These are phyloP conservation scores for Aphaenogaster floridana DNA, from an alignment of 1,140 invertebrate genomes.

Conservation along the genomic window DNA sequence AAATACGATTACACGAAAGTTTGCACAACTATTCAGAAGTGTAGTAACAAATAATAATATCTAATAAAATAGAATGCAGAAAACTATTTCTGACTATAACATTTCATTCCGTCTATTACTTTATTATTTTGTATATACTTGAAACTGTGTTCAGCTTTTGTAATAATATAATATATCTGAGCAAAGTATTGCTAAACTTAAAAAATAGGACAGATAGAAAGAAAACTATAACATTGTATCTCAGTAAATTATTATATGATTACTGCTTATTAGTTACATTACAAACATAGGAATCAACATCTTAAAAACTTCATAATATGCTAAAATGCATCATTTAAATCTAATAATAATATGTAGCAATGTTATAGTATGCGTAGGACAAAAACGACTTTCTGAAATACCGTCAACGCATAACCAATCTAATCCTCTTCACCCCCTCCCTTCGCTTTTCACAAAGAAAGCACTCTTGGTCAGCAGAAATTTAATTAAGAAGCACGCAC, in stretches of 20 bases:
- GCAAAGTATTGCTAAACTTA: neutral
- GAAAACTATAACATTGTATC: neutral
- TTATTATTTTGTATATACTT: neutral
- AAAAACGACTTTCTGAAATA: neutral
- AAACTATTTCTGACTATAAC: neutral
- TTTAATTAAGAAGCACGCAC: conserved; percentile 78
- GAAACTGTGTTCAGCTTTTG: neutral
- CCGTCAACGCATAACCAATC: neutral
- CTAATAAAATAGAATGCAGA: neutral
- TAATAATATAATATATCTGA: neutral
- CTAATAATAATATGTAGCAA: neutral
- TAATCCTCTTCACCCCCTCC: neutral
- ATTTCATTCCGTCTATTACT: neutral
- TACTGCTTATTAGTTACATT: neutral
- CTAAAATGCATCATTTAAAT: neutral
- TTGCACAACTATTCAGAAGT: neutral
- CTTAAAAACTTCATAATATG: neutral
- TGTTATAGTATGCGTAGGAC: neutral
- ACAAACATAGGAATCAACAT: neutral
- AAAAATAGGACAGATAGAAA: neutral
- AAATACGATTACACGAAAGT: conserved; percentile 9
- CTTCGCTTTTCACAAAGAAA: conserved; percentile 11
- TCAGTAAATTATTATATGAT: neutral
- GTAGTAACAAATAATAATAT: neutral
- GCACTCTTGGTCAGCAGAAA: conserved; percentile 70